Percentiles rank a stretch among this genome's conserved stretches.
Conservation (phyloP, 2,113 vertebrate genomes). For the Gila orcuttii region DNA sequence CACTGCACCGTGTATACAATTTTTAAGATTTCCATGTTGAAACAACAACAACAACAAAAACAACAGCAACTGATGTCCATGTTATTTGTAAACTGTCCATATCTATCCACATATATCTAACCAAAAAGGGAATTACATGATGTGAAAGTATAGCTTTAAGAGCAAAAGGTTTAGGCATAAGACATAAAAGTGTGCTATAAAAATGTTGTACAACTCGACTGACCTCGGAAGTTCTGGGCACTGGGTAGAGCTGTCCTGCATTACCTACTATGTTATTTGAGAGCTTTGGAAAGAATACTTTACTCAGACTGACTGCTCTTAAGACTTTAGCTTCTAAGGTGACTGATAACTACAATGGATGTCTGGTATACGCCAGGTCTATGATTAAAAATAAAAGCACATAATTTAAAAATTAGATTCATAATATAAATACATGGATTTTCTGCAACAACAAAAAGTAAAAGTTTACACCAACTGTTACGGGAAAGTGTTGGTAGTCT, state of each 20-base stretch:
- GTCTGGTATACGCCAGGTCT: background rate
- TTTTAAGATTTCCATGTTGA: too few species aligned
- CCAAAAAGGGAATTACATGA: background rate
- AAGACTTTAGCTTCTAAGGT: constrained; percentile 30
- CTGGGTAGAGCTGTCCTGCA: background rate
- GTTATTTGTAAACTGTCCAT: too few species aligned
- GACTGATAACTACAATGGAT: background rate
- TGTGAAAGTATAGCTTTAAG: background rate
- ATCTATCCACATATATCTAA: too few species aligned
- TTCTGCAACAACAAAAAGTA: background rate
- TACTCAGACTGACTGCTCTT: constrained; percentile 13
- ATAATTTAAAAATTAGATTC: background rate
- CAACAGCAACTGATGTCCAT: too few species aligned
- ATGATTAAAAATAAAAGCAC: background rate
- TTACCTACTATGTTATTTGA: constrained; percentile 29
- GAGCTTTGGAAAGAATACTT: constrained; percentile 36
- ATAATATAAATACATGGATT: background rate
- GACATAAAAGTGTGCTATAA: background rate
- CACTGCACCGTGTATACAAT: too few species aligned
- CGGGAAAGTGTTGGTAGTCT: too few species aligned
- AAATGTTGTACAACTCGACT: background rate
- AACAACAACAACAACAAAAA: too few species aligned
- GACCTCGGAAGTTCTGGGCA: background rate
- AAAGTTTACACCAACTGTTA: background rate
- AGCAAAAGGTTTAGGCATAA: background rate